Conservation (phyloP, 2,113 vertebrate species). For the Trematocara nigrifrons region DNA sequence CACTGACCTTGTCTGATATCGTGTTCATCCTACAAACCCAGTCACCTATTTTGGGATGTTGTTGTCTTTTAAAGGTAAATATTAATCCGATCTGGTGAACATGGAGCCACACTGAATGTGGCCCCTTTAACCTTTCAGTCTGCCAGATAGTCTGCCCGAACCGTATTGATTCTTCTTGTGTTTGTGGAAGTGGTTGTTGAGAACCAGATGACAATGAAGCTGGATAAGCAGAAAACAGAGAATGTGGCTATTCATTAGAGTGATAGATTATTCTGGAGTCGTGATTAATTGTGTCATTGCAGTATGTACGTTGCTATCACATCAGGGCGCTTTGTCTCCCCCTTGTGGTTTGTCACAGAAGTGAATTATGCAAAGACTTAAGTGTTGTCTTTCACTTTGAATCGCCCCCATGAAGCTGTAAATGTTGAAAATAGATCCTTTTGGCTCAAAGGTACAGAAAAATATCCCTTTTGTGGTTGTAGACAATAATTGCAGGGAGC, state of each 20-base stretch:
- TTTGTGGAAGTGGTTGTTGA: background rate
- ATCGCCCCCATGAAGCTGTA: background rate
- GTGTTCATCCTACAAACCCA: background rate
- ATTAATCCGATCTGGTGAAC: background rate
- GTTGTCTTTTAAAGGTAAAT: background rate
- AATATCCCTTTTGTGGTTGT: slow-evolving; percentile 22
- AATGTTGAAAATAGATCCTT: slow-evolving; percentile 37
- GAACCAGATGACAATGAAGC: background rate
- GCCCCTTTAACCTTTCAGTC: background rate
- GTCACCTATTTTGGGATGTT: background rate
- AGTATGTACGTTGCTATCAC: background rate
- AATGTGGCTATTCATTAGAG: background rate
- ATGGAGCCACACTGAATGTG: background rate
- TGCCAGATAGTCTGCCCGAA: background rate
- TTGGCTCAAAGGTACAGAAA: slow-evolving; percentile 8
- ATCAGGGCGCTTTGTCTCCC: slow-evolving; percentile 8
- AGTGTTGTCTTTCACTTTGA: slow-evolving; percentile 4
- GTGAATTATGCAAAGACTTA: background rate
- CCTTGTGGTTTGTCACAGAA: slow-evolving; percentile 40
- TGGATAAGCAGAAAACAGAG: background rate
- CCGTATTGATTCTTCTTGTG: background rate
- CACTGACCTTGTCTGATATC: background rate
- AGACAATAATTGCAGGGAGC: slow-evolving; percentile 42
- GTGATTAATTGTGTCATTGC: background rate
- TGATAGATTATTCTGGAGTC: background rate